Base-by-base conservation (phyloP, 1,140 invertebrate genomes). In the Rhagoletis pomonella region DNA sequence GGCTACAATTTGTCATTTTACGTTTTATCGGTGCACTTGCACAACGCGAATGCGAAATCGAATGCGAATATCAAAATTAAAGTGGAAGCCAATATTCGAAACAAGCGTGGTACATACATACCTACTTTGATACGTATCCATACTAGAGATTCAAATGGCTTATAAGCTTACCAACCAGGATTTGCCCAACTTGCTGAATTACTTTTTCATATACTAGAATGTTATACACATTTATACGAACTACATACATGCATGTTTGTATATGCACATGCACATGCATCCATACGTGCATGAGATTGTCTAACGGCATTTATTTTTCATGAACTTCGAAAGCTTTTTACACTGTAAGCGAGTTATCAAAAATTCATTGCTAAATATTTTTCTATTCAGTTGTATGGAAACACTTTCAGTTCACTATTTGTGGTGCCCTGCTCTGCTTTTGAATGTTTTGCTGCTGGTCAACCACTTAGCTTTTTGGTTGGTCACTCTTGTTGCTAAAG, bases 301-400 rank as follows among this genome's bases (percentile, higher is more conserved):
- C 29, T 29, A 29, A 29, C 29, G 50, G 17, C 69, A 81, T 81
- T 81, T 81, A 55, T 55, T 55, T 81, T 81, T 81, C 47, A 81
- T 81, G 73, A 81, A 81, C 73, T 58, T 19, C 47, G 19, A 81
- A 55, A 81, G 73, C 73, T 81, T 81, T 81, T 42, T 12, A 1
- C 73, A 29, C 44, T 81, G n/a, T 50, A 12, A 55, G 17, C 17
- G n/a, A 81, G 73, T n/a, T 81, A 81, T 81, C 47, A 81, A 81
- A 81, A 81, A 81, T 81, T 50, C 47, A 81, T 17, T 55, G 17
- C 73, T 55, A 55, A 44, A 81, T 17, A 55, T 81, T 19, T 50
- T 2, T 29, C 5, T 39, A 19, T 67, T n/a, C 29, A 29, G 29
- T 29, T 67, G 64, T 67, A 17, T 29, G 29, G 29, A 29, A 29